Percentiles rank a stretch among this genome's conserved stretches.
Conservation (phyloP, 2,888 invertebrate species). For the Amiota minor region DNA sequence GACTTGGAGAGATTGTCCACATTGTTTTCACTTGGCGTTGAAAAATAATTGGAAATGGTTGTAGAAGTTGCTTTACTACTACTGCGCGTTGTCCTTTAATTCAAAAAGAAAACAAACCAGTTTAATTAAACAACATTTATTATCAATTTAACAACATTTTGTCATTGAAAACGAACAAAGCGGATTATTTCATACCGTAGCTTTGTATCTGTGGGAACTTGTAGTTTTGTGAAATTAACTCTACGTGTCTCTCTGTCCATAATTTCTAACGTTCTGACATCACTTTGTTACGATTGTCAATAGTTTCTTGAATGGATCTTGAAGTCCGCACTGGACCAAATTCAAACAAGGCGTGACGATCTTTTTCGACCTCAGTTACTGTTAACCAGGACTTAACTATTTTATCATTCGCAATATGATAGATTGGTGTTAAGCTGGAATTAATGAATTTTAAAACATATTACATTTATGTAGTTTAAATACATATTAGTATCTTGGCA, state of each 20-base stretch:
- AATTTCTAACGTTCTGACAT: conserved; percentile 52
- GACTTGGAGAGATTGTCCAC: neutral
- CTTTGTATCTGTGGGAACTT: conserved; percentile 51
- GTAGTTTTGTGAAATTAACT: conserved; percentile 66
- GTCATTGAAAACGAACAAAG: conserved; percentile 24
- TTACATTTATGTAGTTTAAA: neutral
- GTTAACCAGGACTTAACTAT: conserved; percentile 42
- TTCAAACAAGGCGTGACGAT: conserved; percentile 60
- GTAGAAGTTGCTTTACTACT: conserved; percentile 33
- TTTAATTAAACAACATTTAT: conserved; percentile 46
- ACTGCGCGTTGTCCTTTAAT: conserved; percentile 54
- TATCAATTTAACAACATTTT: conserved; percentile 34
- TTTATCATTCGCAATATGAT: conserved; percentile 56
- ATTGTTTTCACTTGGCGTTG: conserved; percentile 43
- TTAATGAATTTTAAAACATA: conserved; percentile 1
- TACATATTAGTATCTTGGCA: neutral
- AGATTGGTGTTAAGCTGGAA: conserved; percentile 64
- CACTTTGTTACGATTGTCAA: conserved; percentile 58
- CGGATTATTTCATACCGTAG: conserved; percentile 58
- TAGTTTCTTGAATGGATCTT: conserved; percentile 54
- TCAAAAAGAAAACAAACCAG: conserved; percentile 38
- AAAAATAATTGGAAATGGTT: conserved; percentile 60
- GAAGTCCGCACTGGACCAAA: conserved; percentile 56
- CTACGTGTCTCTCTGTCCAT: conserved; percentile 67
- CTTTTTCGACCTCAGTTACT: conserved; percentile 58